Evolutionary conservation across 1,140 invertebrate genomes (phyloP).

Genomic region (Bombus vancouverensis): DNA sequence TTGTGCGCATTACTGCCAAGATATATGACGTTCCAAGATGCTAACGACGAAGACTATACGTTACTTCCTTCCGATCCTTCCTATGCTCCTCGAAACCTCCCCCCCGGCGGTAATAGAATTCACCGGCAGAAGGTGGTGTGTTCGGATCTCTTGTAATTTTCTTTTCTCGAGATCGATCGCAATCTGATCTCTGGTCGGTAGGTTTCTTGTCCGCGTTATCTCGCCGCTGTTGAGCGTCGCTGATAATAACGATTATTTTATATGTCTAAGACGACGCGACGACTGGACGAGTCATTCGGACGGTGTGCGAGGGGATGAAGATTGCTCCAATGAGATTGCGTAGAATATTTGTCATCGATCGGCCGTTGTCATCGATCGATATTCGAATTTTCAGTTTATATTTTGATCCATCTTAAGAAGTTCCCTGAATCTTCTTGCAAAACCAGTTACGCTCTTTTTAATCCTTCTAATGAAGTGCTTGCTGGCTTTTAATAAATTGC

Average conservation of each 20-base stretch:
- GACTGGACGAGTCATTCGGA: constrained; percentile 6
- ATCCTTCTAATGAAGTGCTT: constrained; percentile 8
- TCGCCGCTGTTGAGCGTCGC: not conserved
- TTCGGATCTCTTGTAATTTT: constrained; percentile 47
- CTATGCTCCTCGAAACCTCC: constrained; percentile 11
- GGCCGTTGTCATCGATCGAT: constrained; percentile 5
- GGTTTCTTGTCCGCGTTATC: constrained; percentile 30
- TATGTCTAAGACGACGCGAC: not conserved
- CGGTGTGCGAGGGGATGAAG: constrained; percentile 6
- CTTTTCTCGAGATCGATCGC: constrained; percentile 39
- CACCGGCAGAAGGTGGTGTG: not conserved
- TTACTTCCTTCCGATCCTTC: constrained; percentile 62
- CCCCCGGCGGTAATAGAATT: not conserved
- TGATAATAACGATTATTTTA: constrained; percentile 56
- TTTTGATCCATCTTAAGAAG: constrained; percentile 15
- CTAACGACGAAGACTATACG: constrained; percentile 25
- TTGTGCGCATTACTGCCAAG: constrained; percentile 76
- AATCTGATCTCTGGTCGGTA: constrained; percentile 10
- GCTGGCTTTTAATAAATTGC: not conserved
- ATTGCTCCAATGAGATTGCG: constrained; percentile 13
- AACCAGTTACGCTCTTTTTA: constrained; percentile 11
- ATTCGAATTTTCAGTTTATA: constrained; percentile 18
- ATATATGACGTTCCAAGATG: constrained; percentile 50
- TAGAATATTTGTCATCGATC: constrained; percentile 16
- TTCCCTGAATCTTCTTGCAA: constrained; percentile 9